These are phyloP conservation scores for Cyaniris semiargus DNA, from an alignment of 2,888 invertebrate genomes.

Conservation along the genomic window DNA sequence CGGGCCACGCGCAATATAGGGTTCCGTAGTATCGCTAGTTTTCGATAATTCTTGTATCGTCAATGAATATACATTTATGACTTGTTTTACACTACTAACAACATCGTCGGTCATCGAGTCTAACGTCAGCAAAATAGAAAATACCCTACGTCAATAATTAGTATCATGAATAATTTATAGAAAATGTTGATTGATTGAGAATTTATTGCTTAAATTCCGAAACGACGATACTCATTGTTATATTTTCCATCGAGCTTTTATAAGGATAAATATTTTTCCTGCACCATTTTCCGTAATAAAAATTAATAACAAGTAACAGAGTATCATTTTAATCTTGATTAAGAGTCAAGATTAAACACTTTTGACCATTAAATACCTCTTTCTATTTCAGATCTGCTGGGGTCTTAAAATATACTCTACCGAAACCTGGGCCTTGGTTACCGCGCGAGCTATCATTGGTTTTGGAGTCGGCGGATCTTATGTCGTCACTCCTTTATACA, in stretches of 20 bases:
- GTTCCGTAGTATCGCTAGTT: too few species aligned
- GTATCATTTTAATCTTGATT: too few species aligned
- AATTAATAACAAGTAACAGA: background rate
- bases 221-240: background rate
- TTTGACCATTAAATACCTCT: background rate
- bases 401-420: conserved; percentile 67
- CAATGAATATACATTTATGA: too few species aligned
- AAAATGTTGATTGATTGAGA: background rate
- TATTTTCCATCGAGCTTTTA: background rate
- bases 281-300: background rate
- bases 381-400: conserved; percentile 62
- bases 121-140: too few species aligned
- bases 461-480: conserved; percentile 69
- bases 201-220: background rate
- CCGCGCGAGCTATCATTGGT: conserved; percentile 66
- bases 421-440: conserved; percentile 69
- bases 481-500: conserved; percentile 71
- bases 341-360: too few species aligned
- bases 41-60: too few species aligned
- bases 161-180: background rate
- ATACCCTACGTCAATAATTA: too few species aligned
- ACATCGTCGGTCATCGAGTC: too few species aligned
- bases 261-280: background rate
- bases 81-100: too few species aligned
- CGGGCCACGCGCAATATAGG: too few species aligned